Evolutionary conservation across 2,888 invertebrate genomes (phyloP), one percentile per base, ranked within the genome.

Genomic region (Pherbina coryleti): DNA sequence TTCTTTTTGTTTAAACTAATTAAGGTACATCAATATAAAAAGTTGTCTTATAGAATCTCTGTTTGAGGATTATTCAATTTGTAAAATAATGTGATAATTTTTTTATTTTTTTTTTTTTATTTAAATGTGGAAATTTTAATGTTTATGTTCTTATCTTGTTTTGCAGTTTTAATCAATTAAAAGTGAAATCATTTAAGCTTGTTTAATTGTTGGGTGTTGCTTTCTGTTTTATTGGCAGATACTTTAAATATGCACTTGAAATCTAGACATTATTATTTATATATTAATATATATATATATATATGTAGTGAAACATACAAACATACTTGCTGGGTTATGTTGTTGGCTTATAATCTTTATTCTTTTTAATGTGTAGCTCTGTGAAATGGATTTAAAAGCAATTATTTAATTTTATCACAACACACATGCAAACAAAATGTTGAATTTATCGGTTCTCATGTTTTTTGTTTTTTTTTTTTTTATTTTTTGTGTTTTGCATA

Each of bases 21-120:
- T 81, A 79, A 82, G 81, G 80, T 80, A 82, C 82, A 82, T 82
- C 79, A 80, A 82, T 82, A 82, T 80, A 80, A 81, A 82, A 81
- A 82, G 79, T 80, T 60, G 67, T 53, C 34, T 53, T 72, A 37
- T 37, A 67, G 44, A 37, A 37, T 17, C 37, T 34, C 22, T 37
- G n/a, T 55, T 79, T 72, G 31, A 44, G 72, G 44, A 19, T 55
- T 60, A 11, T 44, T 44, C 44, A 44, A 44, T 44, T 69, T 31
- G 25, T 60, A 34, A 64, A 77, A 55, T 28, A 62, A n/a, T 22
- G 49, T 28, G 62, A 73, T 73, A 49, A 73, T 60, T 73, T 25
- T 11, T 60, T 60, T 22, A 14, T 2, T 31, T 64, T n/a, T 67
- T 51, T 11, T 2, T 28, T 69, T 4, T 3, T 11, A 22, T 22